Conservation (phyloP, 2,888 invertebrate species). For the Nomada goodeniana region DNA sequence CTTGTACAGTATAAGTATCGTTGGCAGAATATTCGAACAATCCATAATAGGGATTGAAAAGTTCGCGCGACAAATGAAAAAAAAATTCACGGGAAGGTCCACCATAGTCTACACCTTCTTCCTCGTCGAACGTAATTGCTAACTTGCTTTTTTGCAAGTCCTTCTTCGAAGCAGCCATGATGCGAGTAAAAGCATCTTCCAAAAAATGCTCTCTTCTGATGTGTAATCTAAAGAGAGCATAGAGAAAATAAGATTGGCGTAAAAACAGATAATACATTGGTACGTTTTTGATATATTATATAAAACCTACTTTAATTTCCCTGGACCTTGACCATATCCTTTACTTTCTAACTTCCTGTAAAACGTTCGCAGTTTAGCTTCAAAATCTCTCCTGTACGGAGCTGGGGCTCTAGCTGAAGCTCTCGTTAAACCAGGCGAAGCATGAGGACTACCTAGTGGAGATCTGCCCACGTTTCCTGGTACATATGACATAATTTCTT, state of each 20-base stretch:
- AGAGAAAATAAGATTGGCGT: constrained; percentile 10
- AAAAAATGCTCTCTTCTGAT: constrained; percentile 96
- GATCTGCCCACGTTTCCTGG: constrained; percentile 87
- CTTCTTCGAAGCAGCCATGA: constrained; percentile 98
- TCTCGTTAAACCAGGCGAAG: constrained; percentile 92
- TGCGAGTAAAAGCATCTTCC: constrained; percentile 98
- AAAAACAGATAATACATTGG: constrained; percentile 6
- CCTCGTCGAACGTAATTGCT: constrained; percentile 97
- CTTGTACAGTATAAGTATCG: constrained; percentile 98
- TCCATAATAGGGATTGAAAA: constrained; percentile 99
- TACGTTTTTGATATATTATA: constrained; percentile 6
- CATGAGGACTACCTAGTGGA: constrained; percentile 88
- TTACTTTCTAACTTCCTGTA: constrained; percentile 97
- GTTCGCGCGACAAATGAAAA: constrained; percentile 97
- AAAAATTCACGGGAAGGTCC: constrained; percentile 99
- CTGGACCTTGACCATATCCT: constrained; percentile 98
- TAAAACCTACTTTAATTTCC: constrained; percentile 93
- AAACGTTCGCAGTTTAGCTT: constrained; percentile 97
- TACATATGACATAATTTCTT: constrained; percentile 99
- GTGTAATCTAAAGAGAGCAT: constrained; percentile 89
- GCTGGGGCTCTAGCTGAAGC: constrained; percentile 93
- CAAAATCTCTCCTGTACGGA: constrained; percentile 96
- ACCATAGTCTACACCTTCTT: constrained; percentile 98
- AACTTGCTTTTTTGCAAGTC: constrained; percentile 97
- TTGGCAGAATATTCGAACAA: constrained; percentile 99